Base-by-base conservation (phyloP, 2,113 vertebrate species). In the Vidua chalybeata region DNA sequence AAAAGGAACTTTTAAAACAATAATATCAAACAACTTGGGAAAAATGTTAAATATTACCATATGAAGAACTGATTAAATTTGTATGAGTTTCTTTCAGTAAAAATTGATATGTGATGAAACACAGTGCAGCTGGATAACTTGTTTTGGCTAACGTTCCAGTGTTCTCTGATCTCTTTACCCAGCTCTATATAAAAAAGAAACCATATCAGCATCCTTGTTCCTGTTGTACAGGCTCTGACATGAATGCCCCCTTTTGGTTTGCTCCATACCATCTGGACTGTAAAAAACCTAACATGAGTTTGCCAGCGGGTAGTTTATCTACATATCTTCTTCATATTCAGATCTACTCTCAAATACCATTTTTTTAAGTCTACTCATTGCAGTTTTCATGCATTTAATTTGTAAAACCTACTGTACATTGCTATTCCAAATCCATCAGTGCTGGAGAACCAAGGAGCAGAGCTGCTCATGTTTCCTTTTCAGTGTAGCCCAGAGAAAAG, bases 21-120 rank as follows among this genome's bases (percentile, higher is more conserved):
- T 97, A 98, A 97, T 98, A 98, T 98, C 97, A 98, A 98, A 98
- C 98, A 98, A 98, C 96, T 98, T 84, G 95, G 96, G 33, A 52
- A 95, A 97, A 97, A 97, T 93, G 97, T 98, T 98, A 98, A 98
- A 96, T 98, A 97, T 97, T 98, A 97, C 98, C 98, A 98, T 97
- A 98, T 98, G 98, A 98, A 97, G 96, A 97, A 93, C 96, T 98
- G 97, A 98, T 98, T 98, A 97, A 98, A 98, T 98, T 97, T 97
- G 97, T 97, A 97, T 98, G 98, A 97, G 97, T 98, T 98, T 98
- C 97, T 97, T 97, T 97, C 97, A 96, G 97, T 97, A 98, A 98
- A 97, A 98, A 97, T 96, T 97, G 98, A 97, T 98, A 97, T 64
- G 97, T 97, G 97, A 97, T 98, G 97, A 98, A 97, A 97, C 94